Evolutionary conservation across 2,113 vertebrate genomes (phyloP).

Genomic region (Chloroceryle aenea): DNA sequence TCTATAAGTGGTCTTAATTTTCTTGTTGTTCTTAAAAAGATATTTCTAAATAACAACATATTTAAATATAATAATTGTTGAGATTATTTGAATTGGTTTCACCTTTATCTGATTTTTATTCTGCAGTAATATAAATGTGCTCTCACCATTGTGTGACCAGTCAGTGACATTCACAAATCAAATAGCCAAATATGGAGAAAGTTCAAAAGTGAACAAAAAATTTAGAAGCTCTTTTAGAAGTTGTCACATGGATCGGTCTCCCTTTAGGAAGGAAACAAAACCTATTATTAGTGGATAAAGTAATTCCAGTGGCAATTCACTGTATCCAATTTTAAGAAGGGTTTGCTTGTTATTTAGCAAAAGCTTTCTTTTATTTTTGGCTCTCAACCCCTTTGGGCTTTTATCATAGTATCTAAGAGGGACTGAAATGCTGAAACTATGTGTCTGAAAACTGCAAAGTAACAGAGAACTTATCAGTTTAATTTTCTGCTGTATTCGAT

Average conservation of each 20-base stretch:
- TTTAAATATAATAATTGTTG: neutral
- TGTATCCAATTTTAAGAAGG: neutral
- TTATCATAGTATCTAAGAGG: neutral
- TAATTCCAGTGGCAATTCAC: neutral
- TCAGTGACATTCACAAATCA: neutral
- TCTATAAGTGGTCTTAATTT: neutral
- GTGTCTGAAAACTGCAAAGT: neutral
- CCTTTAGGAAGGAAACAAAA: constrained; percentile 10
- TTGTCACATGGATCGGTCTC: neutral
- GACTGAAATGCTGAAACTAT: neutral
- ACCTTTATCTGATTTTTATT: neutral
- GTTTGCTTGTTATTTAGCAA: neutral
- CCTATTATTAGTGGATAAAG: neutral
- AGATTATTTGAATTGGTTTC: neutral
- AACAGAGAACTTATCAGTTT: neutral
- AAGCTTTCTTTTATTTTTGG: neutral
- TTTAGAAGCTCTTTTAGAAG: neutral
- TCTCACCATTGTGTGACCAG: neutral
- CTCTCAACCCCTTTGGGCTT: neutral
- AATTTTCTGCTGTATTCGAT: neutral
- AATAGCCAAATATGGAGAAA: neutral
- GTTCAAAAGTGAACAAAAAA: neutral
- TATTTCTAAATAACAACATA: neutral
- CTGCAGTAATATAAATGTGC: neutral
- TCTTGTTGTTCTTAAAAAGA: neutral